Conservation (phyloP, 2,113 vertebrate genomes). For the Austrofundulus limnaeus region DNA sequence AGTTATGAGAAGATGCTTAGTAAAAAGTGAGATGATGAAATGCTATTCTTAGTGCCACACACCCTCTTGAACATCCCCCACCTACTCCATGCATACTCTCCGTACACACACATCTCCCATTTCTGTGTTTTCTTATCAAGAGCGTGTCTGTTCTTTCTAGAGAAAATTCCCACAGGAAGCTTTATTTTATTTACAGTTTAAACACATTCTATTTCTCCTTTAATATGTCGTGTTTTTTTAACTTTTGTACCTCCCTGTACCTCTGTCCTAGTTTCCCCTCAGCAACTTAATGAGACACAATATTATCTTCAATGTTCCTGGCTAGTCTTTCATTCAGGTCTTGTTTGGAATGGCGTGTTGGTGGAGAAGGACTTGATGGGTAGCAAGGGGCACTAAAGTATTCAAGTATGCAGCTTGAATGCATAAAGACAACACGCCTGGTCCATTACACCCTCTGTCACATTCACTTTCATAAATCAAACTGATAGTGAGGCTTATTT, state of each 20-base stretch:
- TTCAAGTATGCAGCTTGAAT: conserved; percentile 48
- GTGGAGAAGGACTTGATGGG: conserved; percentile 25
- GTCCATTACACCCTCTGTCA: conserved; percentile 69
- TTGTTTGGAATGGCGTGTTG: conserved; percentile 36
- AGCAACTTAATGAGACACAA: conserved; percentile 45
- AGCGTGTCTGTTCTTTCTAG: conserved; percentile 15
- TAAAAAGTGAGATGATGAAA: not conserved
- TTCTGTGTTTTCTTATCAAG: not conserved
- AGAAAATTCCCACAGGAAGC: conserved; percentile 28
- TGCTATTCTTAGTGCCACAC: conserved; percentile 22
- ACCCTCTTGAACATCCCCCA: conserved; percentile 2
- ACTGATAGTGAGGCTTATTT: conserved; percentile 47
- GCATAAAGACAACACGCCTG: conserved; percentile 49
- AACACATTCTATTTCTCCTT: conserved; percentile 39
- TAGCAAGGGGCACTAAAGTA: conserved; percentile 34
- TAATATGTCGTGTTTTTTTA: not conserved
- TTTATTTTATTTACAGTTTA: conserved; percentile 14
- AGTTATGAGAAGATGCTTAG: not conserved
- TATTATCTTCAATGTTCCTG: conserved; percentile 59
- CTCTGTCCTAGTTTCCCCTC: not conserved
- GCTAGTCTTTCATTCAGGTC: conserved; percentile 59
- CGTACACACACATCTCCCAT: no score
- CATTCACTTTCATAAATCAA: conserved; percentile 61
- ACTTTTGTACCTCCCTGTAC: not conserved
- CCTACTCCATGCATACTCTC: not conserved